A percentile compares a stretch with the other conserved stretches of the same genome.
phyloP scores from a whole-genome alignment of 2,797 vertebrate genomes.

The Falco naumanni region DNA sequence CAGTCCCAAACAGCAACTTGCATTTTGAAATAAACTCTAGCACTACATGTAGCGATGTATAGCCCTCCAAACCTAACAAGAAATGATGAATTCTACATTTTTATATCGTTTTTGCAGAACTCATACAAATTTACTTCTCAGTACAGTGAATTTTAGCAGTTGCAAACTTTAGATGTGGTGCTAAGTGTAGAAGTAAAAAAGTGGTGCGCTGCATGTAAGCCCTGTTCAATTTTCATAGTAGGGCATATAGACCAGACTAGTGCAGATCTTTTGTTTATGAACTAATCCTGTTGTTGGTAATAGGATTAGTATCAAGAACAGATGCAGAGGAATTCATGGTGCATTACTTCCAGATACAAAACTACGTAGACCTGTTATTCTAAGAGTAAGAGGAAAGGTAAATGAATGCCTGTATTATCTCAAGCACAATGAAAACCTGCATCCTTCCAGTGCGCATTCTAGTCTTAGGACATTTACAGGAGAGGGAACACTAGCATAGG shows the following conservation, averaged over 20 bases:
- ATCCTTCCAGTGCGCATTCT: rapidly evolving
- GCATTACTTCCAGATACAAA: neutral
- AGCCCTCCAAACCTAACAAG: neutral
- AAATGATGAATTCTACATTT: neutral
- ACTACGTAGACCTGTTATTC: neutral
- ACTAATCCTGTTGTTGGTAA: slow-evolving; percentile 39
- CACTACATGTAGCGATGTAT: rapidly evolving
- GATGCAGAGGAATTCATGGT: neutral
- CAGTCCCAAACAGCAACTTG: neutral
- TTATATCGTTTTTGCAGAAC: neutral
- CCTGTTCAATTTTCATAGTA: neutral
- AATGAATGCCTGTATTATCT: neutral
- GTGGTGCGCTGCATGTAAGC: rapidly evolving
- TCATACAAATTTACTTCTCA: rapidly evolving
- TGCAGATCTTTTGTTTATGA: neutral
- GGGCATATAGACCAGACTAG: neutral
- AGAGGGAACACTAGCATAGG: neutral
- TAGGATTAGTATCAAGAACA: slow-evolving; percentile 49
- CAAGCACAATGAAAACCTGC: neutral
- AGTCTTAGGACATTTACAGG: neutral
- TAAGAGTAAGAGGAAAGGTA: neutral
- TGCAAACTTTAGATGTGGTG: neutral
- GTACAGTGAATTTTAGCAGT: neutral
- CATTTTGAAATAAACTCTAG: neutral
- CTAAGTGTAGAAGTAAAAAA: neutral